phyloP scores from a whole-genome alignment of 2,113 vertebrate species.

The Xenopus borealis region DNA sequence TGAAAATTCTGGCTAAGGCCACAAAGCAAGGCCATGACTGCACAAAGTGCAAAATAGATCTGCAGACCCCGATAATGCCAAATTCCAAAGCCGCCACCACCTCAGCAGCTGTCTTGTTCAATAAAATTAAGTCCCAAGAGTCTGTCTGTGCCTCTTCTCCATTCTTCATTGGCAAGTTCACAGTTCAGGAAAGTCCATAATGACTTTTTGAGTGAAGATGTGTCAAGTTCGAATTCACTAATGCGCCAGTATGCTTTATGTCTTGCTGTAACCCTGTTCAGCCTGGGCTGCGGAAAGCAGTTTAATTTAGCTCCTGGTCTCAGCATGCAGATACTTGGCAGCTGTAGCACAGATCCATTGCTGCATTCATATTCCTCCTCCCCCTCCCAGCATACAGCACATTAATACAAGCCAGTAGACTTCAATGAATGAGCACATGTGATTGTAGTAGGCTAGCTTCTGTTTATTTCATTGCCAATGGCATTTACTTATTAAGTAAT shows the following conservation, averaged over 20 bases:
- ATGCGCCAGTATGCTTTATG: constrained; percentile 23
- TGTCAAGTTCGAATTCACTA: constrained; percentile 10
- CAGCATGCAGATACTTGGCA: constrained; percentile 49
- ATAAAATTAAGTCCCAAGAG: neutral
- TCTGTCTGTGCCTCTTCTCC: constrained; percentile 1
- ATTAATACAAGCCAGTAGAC: constrained; percentile 10
- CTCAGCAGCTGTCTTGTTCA: constrained; percentile 2
- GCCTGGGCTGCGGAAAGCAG: constrained; percentile 37
- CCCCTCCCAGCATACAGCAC: constrained; percentile 23
- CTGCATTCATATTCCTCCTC: constrained; percentile 33
- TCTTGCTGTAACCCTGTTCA: constrained; percentile 35
- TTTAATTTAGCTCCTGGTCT: constrained; percentile 51
- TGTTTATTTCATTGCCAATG: neutral
- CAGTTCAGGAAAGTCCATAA: rapidly evolving
- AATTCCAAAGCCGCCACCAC: neutral
- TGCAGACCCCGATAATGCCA: neutral
- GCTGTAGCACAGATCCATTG: constrained; percentile 36
- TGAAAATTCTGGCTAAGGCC: constrained; percentile 31
- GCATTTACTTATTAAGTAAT: neutral
- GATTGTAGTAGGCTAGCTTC: neutral
- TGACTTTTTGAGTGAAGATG: constrained; percentile 16
- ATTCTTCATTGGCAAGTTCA: neutral
- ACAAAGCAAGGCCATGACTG: constrained; percentile 40
- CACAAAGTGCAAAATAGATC: constrained; percentile 17
- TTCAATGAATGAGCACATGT: neutral